These are phyloP conservation scores for Lasioglossum villosulum DNA, from an alignment of 2,888 invertebrate species.

Conservation along the genomic window DNA sequence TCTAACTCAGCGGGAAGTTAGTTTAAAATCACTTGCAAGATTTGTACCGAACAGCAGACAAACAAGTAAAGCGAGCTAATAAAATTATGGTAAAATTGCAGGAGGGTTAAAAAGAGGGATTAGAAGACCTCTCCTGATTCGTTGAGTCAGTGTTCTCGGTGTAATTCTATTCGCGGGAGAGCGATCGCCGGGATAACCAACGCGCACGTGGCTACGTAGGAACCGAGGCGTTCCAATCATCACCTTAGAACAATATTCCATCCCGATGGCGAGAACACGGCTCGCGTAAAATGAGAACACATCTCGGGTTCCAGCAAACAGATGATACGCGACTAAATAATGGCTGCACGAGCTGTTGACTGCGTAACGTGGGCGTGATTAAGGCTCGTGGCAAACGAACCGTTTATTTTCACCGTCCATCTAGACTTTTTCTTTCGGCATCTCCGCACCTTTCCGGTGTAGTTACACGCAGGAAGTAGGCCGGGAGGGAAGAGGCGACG, in stretches of 20 bases:
- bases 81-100: too few relatives aligned
- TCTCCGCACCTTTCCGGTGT: conserved; percentile 74
- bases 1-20: too few relatives aligned
- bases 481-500: conserved; percentile 68
- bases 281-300: conserved; percentile 2
- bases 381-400: conserved; percentile 64
- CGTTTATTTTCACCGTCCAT: conserved; percentile 64
- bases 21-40: too few relatives aligned
- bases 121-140: not conserved
- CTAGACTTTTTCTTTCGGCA: conserved; percentile 55
- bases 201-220: not conserved
- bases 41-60: too few relatives aligned
- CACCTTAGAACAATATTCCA: conserved; percentile 1
- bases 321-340: conserved; percentile 28
- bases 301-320: conserved; percentile 4
- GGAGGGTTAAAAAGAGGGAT: not conserved
- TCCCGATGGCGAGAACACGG: conserved; percentile 5
- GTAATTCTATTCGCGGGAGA: not conserved
- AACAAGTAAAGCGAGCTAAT: too few relatives aligned
- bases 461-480: conserved; percentile 64
- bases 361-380: conserved; percentile 61
- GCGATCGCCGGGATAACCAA: not conserved
- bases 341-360: conserved; percentile 26
- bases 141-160: not conserved
- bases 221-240: conserved; percentile 17